Evolutionary conservation across 2,113 vertebrate genomes (phyloP), one percentile per base, ranked within the genome.

Genomic region (Brachyhypopomus gauderio): DNA sequence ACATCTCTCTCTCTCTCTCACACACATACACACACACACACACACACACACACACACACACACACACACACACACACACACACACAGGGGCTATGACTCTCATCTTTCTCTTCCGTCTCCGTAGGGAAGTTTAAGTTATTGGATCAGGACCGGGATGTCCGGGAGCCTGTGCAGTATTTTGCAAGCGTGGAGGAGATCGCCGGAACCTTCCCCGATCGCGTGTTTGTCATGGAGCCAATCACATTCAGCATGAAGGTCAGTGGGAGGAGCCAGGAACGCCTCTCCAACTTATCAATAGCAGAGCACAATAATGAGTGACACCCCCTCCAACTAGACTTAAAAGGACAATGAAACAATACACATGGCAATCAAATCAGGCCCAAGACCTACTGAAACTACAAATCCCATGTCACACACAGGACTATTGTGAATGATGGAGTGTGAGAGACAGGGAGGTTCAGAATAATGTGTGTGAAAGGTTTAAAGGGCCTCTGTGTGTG

Each of bases 161-260:
- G 96, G 0, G 98, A 99, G 89, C 97, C 97, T 0, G 94, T 99
- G 86, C 95, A 97, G 92, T 99, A 95, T 76, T 99, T 99, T 92
- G 96, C 94, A 89, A 98, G 96, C 0, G 97, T 99, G 90, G 97
- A 99, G 89, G 97, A 99, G 88, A 96, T 99, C 83, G 98, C 98
- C 64, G 97, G 94, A 76, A 94, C 90, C 87, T 99, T 99, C 89
- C 98, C 98, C 0, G 97, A 99, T 84, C 94, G 98, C 0, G 95
- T 99, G 88, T 99, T 99, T 1, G 97, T 98, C 88, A 96, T 99
- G 97, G 98, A 99, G 91, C 94, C 95, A 81, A 97, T 99, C 91
- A 97, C 95, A 80, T 99, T 99, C 90, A 99, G 97, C 0, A 96
- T 99, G 81, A 98, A 99, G 96, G 97, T 98, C 66, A 80, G 92